These are phyloP conservation scores for Diabrotica undecimpunctata DNA, from an alignment of 1,140 invertebrate species.

Conservation along the genomic window DNA sequence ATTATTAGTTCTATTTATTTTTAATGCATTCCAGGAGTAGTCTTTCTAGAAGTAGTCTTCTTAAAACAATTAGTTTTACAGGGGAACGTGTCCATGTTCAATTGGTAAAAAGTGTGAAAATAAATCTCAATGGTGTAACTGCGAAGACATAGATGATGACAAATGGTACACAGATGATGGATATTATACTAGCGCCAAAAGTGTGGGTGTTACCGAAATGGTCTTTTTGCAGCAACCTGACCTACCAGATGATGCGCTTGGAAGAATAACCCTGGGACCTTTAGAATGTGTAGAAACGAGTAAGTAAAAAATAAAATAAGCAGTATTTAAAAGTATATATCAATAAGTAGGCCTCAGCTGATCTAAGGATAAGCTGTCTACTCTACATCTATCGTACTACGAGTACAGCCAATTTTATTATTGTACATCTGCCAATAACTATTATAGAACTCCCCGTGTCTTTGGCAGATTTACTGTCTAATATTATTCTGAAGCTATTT, in stretches of 20 bases:
- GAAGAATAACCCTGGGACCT: constrained; percentile 82
- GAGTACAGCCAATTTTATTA: no score
- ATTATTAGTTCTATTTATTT: no score
- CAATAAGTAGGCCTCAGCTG: no score
- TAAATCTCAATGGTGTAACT: constrained; percentile 80
- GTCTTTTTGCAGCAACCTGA: constrained; percentile 83
- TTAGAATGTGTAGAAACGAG: constrained; percentile 92
- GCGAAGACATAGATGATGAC: constrained; percentile 73
- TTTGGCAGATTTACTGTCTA: no score
- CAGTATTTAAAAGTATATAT: no score
- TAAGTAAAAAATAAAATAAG: constrained; percentile 49
- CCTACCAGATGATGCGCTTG: constrained; percentile 74
- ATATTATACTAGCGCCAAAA: constrained; percentile 65
- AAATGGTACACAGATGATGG: constrained; percentile 88
- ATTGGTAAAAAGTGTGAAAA: constrained; percentile 76
- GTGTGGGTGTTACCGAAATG: constrained; percentile 86
- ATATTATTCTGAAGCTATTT: no score
- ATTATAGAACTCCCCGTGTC: no score
- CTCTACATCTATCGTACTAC: no score
- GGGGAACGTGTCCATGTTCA: constrained; percentile 64
- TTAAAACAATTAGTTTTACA: constrained; percentile 40
- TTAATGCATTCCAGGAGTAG: no score
- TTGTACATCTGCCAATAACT: no score
- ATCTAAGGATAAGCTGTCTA: no score
- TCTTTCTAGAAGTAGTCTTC: no score